Base-by-base conservation (phyloP, 2,797 vertebrate species). In the Danio choprae region DNA sequence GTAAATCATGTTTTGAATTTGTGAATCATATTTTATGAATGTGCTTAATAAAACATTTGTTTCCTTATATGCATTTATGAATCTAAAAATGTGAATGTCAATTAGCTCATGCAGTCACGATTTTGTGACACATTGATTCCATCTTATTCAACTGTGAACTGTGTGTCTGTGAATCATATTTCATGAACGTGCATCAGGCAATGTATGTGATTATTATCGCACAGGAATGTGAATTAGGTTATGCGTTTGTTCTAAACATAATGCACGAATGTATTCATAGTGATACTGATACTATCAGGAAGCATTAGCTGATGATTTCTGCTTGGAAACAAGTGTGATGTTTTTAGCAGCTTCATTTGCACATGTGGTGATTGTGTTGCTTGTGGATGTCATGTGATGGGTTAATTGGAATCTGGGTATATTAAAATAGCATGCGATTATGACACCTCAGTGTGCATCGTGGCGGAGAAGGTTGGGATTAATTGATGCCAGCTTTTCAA, bases 261-360 rank as follows among this genome's bases (percentile, higher is more conserved):
- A 36, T 10, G 2, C 48, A 50, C 18, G 16, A 70, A 40, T 53
- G 18, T 40, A 53, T 40, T 51, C 48, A 53, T 18, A 53, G 48
- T 40, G 50, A 40, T 12, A 1, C 16, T 13, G 29, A 18, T 69
- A 48, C 48, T 69, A n/a, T 20, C 64, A 20, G 6, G 65, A 40
- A 81, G 40, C 55, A 41, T 81, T 72, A 65, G 10, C 79, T 84
- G 22, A n/a, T 63, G 48, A 58, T 74, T 83, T 68, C 18, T 81
- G 29, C 86, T 79, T 83, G 22, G 81, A 71, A 84, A 70, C 1
- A 16, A 59, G 68, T 13, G 48, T 51, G 72, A 71, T 83, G 70
- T 76, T 84, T 86, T 79, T 60, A 60, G 71, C 56, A 5, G 77
- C 55, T 72, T 86, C 73, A 85, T 84, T 85, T 86, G 81, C 29